A percentile compares a stretch with the other conserved stretches of the same genome.
These are phyloP conservation scores for Erythrocercus mccallii DNA, from an alignment of 2,113 vertebrate species.

Conservation along the genomic window DNA sequence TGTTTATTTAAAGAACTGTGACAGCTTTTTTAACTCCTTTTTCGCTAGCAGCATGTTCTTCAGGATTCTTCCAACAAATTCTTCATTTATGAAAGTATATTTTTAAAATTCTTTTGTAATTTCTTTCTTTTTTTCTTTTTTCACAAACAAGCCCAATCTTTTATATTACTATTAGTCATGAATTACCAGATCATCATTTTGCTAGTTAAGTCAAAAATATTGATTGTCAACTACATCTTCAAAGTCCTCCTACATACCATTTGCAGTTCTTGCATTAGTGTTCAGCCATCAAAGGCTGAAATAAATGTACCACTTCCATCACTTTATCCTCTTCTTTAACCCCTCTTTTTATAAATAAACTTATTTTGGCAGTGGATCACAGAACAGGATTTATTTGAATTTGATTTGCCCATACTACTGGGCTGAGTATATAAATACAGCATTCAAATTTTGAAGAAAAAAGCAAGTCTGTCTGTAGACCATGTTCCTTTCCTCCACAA, in stretches of 20 bases:
- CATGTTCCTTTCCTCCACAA: neutral
- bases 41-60: neutral
- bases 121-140: neutral
- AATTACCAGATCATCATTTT: neutral
- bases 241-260: neutral
- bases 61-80: neutral
- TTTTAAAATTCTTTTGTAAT: neutral
- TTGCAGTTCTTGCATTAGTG: neutral
- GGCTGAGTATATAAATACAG: neutral
- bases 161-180: neutral
- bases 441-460: neutral
- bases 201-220: neutral
- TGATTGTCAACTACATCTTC: neutral
- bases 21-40: neutral
- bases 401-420: neutral
- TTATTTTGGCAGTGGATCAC: neutral
- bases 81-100: neutral
- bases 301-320: neutral
- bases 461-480: neutral
- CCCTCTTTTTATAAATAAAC: neutral
- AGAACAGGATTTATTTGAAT: neutral
- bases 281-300: neutral
- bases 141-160: neutral
- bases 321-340: neutral
- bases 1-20: constrained; percentile 16